Evolutionary conservation across 30 jellyfish, hydroid and myxozoan species (phyloP), one percentile per base, ranked within the genome.

Genomic region (Aurelia aurita complex sp. Pacific): DNA sequence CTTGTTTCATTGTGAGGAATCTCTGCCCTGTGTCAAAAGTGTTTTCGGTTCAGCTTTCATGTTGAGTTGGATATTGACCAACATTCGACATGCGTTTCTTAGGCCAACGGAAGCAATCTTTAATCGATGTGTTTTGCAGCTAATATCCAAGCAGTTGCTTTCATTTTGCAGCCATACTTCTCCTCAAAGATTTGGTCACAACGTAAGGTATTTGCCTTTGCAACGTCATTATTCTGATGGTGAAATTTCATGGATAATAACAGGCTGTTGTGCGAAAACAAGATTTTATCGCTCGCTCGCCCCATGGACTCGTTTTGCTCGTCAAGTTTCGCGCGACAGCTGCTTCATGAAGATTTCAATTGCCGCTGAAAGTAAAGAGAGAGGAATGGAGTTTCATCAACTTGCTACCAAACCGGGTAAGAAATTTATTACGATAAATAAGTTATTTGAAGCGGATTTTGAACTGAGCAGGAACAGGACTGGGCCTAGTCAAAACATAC

Each of bases 401-500:
- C 64, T 46, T 61, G 82, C 77, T 16, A 65, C 52, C 32, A 77
- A 84, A 23, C 83, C 53, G 55, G 93, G 93, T 84, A 84, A 35
- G 93, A 34, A 32, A 36, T 62, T 74, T 10, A 12, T 23, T 57
- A 8, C 63, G 52, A 64, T 23, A 23, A 23, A 23, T 66, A n/a
- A 13, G 43, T 66, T 66, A 46, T 66, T 66, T 66, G 15, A 46
- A 46, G 8, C 14, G 57, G 57, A 17, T 4, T 46, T 46, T 46
- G 14, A 46, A 46, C 57, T 5, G 57, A 46, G 57, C 29, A 46
- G 19, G 43, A 33, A 16, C 50, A 50, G 54, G 91, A 46, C 72
- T 84, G 82, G 93, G 93, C 93, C 93, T 84, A 84, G 87, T 74
- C 82, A 73, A 71, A 64, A 73, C 93, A 84, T 18, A 70, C 80